Evolutionary conservation across 1,140 invertebrate species (phyloP), one percentile per base, ranked within the genome.

Genomic region (Chironomus striatipennis): DNA sequence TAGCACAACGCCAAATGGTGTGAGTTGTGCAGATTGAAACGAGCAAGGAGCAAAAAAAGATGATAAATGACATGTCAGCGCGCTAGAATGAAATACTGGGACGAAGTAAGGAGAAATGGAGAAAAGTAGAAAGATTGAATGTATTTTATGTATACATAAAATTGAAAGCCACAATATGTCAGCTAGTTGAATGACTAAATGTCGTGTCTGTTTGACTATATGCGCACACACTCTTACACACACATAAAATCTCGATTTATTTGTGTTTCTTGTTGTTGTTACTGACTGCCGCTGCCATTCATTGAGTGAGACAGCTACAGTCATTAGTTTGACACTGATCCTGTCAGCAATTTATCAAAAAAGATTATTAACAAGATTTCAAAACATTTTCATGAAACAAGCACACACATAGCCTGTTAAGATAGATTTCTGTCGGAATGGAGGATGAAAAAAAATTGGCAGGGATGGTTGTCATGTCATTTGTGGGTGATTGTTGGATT

Each of bases 301-400:
- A 20, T 70, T 70, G 65, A 70, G 65, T 57, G 47, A 70, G 65
- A 70, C 65, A 70, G 65, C 65, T 70, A 57, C 65, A 70, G 65
- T 70, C 65, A 70, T 70, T 70, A 70, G 65, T 70, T 70, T 70
- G 65, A 70, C 65, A 70, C 65, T 70, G 65, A 70, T 70, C 65
- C 65, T 70, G 65, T 70, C 65, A 70, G 65, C 65, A 70, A 70
- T 70, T 70, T 70, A 70, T 70, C 65, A 70, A 70, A 70, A 57
- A 21, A 18, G 65, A 70, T 70, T 70, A 70, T 70, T 70, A 70
- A 70, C 65, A 70, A 70, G 65, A 70, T 70, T 70, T 70, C 65
- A 70, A 70, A 70, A 70, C 65, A 70, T 70, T 70, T 70, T 17
- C 12, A 5, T n/a, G 47, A 57, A n/a, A 57, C 47, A 57, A 10